Percentiles rank a stretch among this genome's conserved stretches.
Evolutionary conservation across 2,113 vertebrate species (phyloP).

Genomic region (Murina feae): DNA sequence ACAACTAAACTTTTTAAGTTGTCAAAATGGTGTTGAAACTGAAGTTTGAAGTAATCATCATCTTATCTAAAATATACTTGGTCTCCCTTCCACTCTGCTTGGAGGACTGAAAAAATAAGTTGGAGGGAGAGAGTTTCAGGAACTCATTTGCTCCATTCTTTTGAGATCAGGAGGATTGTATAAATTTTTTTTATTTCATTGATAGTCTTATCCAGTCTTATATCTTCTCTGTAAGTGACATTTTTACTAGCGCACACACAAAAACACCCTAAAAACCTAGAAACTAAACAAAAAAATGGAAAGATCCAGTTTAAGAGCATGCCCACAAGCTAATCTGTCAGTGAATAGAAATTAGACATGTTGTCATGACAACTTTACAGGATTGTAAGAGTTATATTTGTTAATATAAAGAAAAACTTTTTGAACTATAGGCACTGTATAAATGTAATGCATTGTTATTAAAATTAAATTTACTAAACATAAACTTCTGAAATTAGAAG

Average conservation of each 20-base stretch:
- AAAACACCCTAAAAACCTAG: not conserved
- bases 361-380: not conserved
- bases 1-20: not conserved
- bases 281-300: not conserved
- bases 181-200: not conserved
- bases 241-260: not conserved
- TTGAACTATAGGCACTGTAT: not conserved
- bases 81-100: rapidly evolving
- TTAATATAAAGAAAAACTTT: not conserved
- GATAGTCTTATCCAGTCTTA: not conserved
- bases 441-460: not conserved
- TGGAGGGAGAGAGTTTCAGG: not conserved
- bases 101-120: not conserved
- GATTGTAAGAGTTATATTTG: not conserved
- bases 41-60: not conserved
- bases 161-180: not conserved
- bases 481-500: not conserved
- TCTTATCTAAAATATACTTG: not conserved
- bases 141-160: not conserved
- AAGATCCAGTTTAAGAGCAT: not conserved
- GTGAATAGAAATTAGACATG: not conserved
- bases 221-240: not conserved
- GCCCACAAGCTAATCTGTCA: not conserved
- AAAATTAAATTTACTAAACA: not conserved
- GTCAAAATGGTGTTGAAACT: not conserved